phyloP scores from a whole-genome alignment of 2,888 invertebrate species.

The Zaprionus obscuricornis region DNA sequence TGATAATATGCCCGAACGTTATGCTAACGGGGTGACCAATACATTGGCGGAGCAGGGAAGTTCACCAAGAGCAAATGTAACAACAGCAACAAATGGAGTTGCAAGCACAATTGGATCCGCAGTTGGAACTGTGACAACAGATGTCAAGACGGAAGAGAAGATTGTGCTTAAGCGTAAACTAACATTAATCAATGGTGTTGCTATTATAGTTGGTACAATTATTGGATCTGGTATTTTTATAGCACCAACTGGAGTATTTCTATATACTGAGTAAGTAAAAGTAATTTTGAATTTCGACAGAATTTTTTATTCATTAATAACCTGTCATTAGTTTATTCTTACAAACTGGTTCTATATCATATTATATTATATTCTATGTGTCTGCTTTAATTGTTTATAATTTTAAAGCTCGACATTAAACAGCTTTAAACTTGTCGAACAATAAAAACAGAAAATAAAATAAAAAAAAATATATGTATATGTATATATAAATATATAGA shows the following conservation, averaged over 20 bases:
- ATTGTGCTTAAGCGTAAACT: constrained; percentile 91
- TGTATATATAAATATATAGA: no score
- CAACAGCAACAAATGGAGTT: constrained; percentile 36
- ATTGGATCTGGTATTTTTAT: constrained; percentile 97
- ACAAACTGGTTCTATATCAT: no score
- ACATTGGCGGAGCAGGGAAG: constrained; percentile 63
- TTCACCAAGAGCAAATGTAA: no score
- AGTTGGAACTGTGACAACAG: background rate
- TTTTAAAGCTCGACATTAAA: no score
- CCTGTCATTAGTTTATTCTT: no score
- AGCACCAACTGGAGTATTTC: constrained; percentile 92
- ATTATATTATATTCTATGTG: no score
- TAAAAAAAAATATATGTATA: no score
- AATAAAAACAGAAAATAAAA: no score
- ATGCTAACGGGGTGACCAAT: constrained; percentile 76
- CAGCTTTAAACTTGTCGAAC: no score
- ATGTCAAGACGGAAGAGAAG: constrained; percentile 82
- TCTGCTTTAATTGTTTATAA: no score
- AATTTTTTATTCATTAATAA: no score
- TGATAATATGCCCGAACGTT: constrained; percentile 79
- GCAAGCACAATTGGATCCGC: constrained; percentile 10
- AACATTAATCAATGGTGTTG: constrained; percentile 93
- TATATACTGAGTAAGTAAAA: constrained; percentile 86
- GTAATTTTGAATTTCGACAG: no score
- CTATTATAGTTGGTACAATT: constrained; percentile 94